These are phyloP conservation scores for Nipponacmea schrenckii DNA, from an alignment of 2,888 invertebrate genomes.

Conservation along the genomic window DNA sequence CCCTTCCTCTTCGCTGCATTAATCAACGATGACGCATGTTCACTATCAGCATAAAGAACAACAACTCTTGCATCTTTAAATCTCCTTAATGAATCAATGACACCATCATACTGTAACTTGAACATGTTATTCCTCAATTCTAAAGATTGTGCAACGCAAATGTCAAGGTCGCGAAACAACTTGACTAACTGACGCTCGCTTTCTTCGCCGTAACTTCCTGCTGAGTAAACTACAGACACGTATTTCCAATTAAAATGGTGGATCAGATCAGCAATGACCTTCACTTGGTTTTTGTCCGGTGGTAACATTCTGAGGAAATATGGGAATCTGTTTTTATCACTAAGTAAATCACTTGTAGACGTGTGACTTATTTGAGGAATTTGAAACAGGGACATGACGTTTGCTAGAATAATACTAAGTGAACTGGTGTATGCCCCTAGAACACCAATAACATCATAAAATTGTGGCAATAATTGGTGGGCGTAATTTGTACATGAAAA, in stretches of 20 bases:
- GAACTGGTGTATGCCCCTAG: slow-evolving; percentile 56
- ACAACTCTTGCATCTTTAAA: slow-evolving; percentile 44
- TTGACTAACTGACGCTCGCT: slow-evolving; percentile 40
- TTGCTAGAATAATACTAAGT: slow-evolving; percentile 51
- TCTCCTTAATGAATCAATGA: slow-evolving; percentile 26
- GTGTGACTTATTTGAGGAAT: slow-evolving; percentile 58
- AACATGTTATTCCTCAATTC: slow-evolving; percentile 30
- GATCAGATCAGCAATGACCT: slow-evolving; percentile 49
- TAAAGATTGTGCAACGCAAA: slow-evolving; percentile 51
- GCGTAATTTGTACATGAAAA: not conserved
- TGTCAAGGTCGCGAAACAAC: slow-evolving; percentile 23
- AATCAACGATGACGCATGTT: slow-evolving; percentile 43
- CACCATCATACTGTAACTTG: slow-evolving; percentile 24
- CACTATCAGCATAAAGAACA: slow-evolving; percentile 54
- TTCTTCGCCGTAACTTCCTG: slow-evolving; percentile 70
- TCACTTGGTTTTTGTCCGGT: slow-evolving; percentile 55
- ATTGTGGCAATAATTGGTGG: slow-evolving; percentile 20
- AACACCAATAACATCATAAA: slow-evolving; percentile 55
- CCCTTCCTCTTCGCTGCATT: slow-evolving; percentile 35
- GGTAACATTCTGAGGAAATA: slow-evolving; percentile 60
- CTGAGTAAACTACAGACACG: slow-evolving; percentile 80
- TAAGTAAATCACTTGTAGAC: slow-evolving; percentile 53
- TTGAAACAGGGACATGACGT: slow-evolving; percentile 49
- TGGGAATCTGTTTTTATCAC: slow-evolving; percentile 54
- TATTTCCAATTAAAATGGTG: slow-evolving; percentile 77